Conservation (phyloP, 2,888 invertebrate genomes). For the Stenodema calcarata region DNA sequence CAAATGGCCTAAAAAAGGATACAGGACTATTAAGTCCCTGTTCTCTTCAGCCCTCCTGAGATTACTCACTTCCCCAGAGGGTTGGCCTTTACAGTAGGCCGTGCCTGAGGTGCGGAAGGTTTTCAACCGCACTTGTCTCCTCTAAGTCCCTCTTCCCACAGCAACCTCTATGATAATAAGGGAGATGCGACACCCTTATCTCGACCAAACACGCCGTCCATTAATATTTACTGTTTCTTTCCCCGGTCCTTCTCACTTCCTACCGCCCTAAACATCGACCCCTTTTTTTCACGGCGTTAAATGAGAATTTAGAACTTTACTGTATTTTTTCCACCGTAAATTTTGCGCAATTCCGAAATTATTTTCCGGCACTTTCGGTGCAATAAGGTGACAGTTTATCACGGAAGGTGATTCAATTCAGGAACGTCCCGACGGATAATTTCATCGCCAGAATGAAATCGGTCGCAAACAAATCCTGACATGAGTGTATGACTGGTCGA, state of each 20-base stretch:
- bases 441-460: too few relatives aligned
- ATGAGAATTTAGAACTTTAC: neutral
- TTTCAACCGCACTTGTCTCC: constrained; percentile 1
- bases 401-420: neutral
- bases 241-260: neutral
- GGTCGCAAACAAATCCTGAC: too few relatives aligned
- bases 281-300: neutral
- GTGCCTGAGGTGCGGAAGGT: neutral
- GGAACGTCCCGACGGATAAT: too few relatives aligned
- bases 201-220: constrained; percentile 31
- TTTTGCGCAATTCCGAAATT: neutral
- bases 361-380: neutral
- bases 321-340: neutral
- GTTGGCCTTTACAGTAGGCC: neutral
- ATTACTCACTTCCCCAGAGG: neutral
- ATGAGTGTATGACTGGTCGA: too few relatives aligned
- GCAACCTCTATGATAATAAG: constrained; percentile 24
- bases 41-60: neutral
- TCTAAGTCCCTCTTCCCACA: neutral
- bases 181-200: constrained; percentile 32
- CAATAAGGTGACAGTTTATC: neutral
- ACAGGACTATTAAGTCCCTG: too few relatives aligned
- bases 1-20: too few relatives aligned
- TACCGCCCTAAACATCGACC: neutral
- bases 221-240: constrained; percentile 14